A percentile compares a stretch with the other conserved stretches of the same genome.
phyloP scores from a whole-genome alignment of 2,888 invertebrate genomes.

The Pyralis farinalis region DNA sequence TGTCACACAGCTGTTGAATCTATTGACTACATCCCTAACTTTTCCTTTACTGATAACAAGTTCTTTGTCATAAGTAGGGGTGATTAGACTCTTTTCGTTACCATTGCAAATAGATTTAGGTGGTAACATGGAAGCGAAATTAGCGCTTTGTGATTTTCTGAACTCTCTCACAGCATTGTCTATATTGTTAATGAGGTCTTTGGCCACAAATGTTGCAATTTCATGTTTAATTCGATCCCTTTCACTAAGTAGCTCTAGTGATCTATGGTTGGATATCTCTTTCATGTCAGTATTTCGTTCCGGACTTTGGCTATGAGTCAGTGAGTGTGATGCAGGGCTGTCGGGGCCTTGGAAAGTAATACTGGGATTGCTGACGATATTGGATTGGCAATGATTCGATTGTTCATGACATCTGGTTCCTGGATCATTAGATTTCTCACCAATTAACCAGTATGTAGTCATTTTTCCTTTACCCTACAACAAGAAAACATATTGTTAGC shows the following conservation, averaged over 20 bases:
- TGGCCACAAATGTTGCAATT: constrained; percentile 70
- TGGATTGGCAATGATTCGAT: constrained; percentile 34
- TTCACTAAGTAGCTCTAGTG: constrained; percentile 55
- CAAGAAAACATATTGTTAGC: constrained; percentile 17
- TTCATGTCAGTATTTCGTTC: constrained; percentile 48
- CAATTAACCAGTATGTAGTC: constrained; percentile 93
- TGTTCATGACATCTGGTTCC: constrained; percentile 30
- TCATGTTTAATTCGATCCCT: constrained; percentile 70
- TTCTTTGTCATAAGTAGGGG: constrained; percentile 68
- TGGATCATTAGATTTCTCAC: constrained; percentile 78
- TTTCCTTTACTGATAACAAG: constrained; percentile 72
- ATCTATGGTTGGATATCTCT: constrained; percentile 37
- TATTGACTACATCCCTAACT: constrained; percentile 71
- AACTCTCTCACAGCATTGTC: constrained; percentile 67
- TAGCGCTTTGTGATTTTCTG: constrained; percentile 62
- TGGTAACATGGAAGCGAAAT: constrained; percentile 35
- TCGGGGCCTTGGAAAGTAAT: constrained; percentile 75
- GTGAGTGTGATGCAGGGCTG: constrained; percentile 66
- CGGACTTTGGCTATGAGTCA: constrained; percentile 61
- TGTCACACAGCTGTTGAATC: constrained; percentile 56
- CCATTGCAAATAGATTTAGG: constrained; percentile 47
- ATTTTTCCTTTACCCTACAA: constrained; percentile 92
- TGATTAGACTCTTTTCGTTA: constrained; percentile 52
- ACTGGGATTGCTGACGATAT: constrained; percentile 54
- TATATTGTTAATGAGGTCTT: constrained; percentile 69